Conservation (phyloP, 2,113 vertebrate species). For the Carettochelys insculpta region DNA sequence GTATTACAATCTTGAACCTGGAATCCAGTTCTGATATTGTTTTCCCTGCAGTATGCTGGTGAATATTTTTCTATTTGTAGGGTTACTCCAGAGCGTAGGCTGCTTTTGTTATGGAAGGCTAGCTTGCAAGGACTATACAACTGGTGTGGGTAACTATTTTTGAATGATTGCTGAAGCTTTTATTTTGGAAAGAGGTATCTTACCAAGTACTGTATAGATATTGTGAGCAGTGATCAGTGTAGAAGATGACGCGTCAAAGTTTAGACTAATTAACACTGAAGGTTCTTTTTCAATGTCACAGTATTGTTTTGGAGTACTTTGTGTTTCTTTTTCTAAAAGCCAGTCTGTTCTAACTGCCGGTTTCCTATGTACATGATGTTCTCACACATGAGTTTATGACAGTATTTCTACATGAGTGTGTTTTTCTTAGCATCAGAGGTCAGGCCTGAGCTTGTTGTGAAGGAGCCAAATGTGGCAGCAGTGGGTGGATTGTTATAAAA, state of each 20-base stretch:
- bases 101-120: accelerated
- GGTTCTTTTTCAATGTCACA: not conserved
- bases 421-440: constrained; percentile 41
- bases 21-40: not conserved
- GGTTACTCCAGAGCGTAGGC: not conserved
- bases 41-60: not conserved
- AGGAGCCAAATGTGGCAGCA: constrained; percentile 62
- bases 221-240: not conserved
- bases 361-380: constrained; percentile 35
- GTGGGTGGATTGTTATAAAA: constrained; percentile 71
- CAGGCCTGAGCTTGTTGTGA: constrained; percentile 64
- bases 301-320: constrained; percentile 50
- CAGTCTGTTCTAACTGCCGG: constrained; percentile 58
- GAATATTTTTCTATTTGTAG: not conserved
- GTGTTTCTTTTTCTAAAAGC: constrained; percentile 59
- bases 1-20: not conserved
- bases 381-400: constrained; percentile 29
- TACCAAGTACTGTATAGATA: not conserved
- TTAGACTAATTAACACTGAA: constrained; percentile 51
- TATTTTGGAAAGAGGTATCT: not conserved
- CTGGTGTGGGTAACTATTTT: not conserved
- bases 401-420: constrained; percentile 13
- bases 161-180: not conserved
- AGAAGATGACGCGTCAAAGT: not conserved
- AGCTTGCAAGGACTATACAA: not conserved